Evolutionary conservation across 2,113 vertebrate genomes (phyloP).

Genomic region (Lagopus muta): DNA sequence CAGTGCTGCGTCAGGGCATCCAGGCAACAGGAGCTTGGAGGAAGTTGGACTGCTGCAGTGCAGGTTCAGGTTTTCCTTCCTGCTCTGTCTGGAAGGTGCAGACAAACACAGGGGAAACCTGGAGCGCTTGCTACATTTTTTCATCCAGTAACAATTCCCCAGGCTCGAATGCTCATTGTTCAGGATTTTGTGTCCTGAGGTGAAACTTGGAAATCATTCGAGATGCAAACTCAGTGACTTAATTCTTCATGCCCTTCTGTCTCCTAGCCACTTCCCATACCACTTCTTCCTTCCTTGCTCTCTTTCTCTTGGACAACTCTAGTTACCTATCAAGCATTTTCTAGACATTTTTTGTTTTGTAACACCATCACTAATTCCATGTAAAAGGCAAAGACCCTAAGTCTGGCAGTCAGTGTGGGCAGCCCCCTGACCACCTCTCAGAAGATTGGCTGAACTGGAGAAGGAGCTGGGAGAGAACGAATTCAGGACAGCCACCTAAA

Average conservation of each 20-base stretch:
- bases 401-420: no score
- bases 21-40: no score
- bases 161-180: no score
- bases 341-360: neutral
- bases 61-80: neutral
- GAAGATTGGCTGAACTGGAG: no score
- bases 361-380: neutral
- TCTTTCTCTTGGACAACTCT: neutral
- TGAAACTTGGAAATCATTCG: no score
- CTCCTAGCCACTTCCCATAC: neutral
- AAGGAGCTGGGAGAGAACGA: no score
- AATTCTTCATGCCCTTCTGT: no score
- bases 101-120: neutral
- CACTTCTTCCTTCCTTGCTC: neutral
- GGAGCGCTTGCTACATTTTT: neutral
- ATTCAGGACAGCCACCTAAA: no score
- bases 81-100: neutral
- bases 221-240: no score
- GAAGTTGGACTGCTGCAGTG: neutral
- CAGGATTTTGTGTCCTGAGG: no score
- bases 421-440: no score
- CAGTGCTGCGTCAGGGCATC: neutral
- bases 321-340: neutral
- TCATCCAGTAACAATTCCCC: no score
- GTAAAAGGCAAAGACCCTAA: neutral